These are phyloP conservation scores for Uropsilus gracilis DNA, from an alignment of 2,113 vertebrate genomes.

Conservation along the genomic window DNA sequence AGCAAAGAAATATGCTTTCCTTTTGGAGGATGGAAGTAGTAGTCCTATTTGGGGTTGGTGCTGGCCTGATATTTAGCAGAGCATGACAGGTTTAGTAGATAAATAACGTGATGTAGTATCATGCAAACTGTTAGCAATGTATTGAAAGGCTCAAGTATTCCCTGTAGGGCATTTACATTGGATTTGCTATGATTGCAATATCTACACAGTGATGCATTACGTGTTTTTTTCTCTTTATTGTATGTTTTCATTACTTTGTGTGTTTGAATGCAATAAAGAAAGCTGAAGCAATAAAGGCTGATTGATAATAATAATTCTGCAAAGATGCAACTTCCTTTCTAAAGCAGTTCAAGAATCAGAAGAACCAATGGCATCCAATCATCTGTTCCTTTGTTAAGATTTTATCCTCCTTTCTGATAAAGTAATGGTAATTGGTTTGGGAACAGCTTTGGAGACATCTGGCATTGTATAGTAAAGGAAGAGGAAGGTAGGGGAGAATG, in stretches of 20 bases:
- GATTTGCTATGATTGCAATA: slow-evolving; percentile 82
- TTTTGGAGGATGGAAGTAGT: slow-evolving; percentile 31
- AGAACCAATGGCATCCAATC: slow-evolving; percentile 59
- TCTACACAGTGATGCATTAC: slow-evolving; percentile 81
- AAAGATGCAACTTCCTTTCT: slow-evolving; percentile 76
- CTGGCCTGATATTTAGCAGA: slow-evolving; percentile 74
- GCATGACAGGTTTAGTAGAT: slow-evolving; percentile 80
- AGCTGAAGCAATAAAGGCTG: slow-evolving; percentile 80
- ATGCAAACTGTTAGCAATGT: slow-evolving; percentile 78
- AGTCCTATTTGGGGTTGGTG: slow-evolving; percentile 56
- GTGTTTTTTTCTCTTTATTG: slow-evolving; percentile 83
- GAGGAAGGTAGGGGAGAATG: slow-evolving; percentile 29
- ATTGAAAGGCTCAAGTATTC: slow-evolving; percentile 78
- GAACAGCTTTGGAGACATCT: slow-evolving; percentile 72
- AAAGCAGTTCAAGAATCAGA: slow-evolving; percentile 64
- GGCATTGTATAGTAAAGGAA: slow-evolving; percentile 47
- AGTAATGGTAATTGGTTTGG: slow-evolving; percentile 59
- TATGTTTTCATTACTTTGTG: slow-evolving; percentile 84
- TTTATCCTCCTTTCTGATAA: slow-evolving; percentile 68
- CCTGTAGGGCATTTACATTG: slow-evolving; percentile 79
- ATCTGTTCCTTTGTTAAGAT: slow-evolving; percentile 72
- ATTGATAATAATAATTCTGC: slow-evolving; percentile 81
- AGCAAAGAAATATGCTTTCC: slow-evolving; percentile 55
- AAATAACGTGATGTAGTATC: slow-evolving; percentile 75
- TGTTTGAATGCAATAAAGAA: slow-evolving; percentile 81